Evolutionary conservation across 2,113 vertebrate species (phyloP).

Genomic region (Lepus americanus): DNA sequence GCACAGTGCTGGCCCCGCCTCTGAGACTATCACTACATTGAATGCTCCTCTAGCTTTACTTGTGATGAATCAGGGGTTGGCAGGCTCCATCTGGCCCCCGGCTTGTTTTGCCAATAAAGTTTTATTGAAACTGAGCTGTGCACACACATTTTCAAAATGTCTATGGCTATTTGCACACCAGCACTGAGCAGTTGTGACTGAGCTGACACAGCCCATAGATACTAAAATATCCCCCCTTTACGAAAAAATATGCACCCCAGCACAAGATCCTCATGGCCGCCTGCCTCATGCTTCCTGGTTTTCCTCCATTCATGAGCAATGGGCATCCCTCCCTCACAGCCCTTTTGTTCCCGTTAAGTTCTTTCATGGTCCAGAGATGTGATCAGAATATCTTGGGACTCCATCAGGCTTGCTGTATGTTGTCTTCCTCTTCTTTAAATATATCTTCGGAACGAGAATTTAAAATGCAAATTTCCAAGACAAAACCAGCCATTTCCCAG

Average conservation of each 20-base stretch:
- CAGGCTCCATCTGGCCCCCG: neutral
- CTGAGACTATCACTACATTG: neutral
- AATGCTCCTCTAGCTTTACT: neutral
- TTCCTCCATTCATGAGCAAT: neutral
- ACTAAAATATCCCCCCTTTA: neutral
- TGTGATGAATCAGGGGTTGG: neutral
- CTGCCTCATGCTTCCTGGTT: neutral
- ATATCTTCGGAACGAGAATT: neutral
- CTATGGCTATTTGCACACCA: neutral
- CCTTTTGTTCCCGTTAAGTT: neutral
- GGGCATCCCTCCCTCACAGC: neutral
- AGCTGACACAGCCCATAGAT: neutral
- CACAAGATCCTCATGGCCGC: neutral
- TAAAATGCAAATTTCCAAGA: neutral
- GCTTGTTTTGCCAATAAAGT: neutral
- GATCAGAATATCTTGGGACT: neutral
- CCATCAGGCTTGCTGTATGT: neutral
- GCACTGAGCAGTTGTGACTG: neutral
- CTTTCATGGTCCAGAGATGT: neutral
- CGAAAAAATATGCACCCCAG: neutral
- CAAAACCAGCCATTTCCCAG: neutral
- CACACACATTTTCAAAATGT: neutral
- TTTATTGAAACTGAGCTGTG: neutral
- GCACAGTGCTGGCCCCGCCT: too few relatives aligned
- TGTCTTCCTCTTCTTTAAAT: neutral